Percentiles rank a stretch among this genome's conserved stretches.
Conservation (phyloP, 2,888 invertebrate species). For the Arrhopalites spinosus region DNA sequence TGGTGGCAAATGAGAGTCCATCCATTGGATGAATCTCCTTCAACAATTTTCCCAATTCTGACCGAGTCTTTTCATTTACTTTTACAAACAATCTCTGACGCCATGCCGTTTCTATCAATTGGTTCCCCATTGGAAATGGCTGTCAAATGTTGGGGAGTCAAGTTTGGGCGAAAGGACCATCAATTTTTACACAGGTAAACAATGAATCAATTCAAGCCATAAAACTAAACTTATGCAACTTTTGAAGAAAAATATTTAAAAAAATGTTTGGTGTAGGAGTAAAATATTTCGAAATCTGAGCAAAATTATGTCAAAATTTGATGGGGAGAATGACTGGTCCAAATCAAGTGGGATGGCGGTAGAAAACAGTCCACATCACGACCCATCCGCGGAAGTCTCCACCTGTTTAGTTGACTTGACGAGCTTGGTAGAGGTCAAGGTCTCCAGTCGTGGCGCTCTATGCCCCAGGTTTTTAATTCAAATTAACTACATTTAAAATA, state of each 20-base stretch:
- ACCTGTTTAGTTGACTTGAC: conserved; percentile 69
- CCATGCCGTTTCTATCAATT: conserved; percentile 81
- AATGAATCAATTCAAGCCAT: background rate
- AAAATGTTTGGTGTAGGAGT: conserved; percentile 65
- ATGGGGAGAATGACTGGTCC: conserved; percentile 70
- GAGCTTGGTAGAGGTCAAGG: conserved; percentile 75
- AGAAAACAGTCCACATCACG: conserved; percentile 17
- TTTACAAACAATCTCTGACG: conserved; percentile 87
- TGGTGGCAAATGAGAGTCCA: conserved; percentile 56
- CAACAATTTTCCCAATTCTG: conserved; percentile 59
- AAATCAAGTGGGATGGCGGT: conserved; percentile 42
- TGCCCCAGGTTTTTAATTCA: too few relatives aligned
- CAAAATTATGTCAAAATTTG: conserved; percentile 89
- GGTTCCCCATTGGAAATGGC: conserved; percentile 89
- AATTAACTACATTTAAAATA: too few relatives aligned
- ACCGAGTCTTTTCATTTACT: conserved; percentile 81
- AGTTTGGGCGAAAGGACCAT: conserved; percentile 86
- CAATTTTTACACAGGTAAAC: conserved; percentile 77
- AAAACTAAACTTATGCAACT: background rate
- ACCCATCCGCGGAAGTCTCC: conserved; percentile 36
- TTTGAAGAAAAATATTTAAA: conserved; percentile 5
- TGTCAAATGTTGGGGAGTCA: conserved; percentile 89
- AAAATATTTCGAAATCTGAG: conserved; percentile 96
- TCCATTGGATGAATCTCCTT: conserved; percentile 53
- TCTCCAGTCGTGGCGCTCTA: conserved; percentile 93